Evolutionary conservation across 2,113 vertebrate species (phyloP).

Genomic region (Piaya cayana): DNA sequence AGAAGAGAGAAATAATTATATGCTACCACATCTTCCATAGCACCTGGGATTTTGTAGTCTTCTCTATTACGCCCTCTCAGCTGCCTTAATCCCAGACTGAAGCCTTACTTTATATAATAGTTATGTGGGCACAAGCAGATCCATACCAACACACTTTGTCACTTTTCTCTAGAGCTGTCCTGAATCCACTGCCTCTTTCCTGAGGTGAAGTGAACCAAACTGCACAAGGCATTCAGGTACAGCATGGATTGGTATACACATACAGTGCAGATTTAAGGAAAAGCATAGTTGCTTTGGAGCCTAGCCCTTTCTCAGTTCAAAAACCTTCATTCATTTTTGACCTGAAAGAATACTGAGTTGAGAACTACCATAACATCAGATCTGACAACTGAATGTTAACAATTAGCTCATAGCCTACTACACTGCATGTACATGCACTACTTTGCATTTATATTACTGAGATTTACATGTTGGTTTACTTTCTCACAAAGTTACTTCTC

Average conservation of each 20-base stretch:
- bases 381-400: background rate
- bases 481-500: background rate
- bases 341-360: background rate
- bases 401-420: background rate
- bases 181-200: background rate
- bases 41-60: background rate
- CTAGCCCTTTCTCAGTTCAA: background rate
- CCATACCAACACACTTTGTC: background rate
- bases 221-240: background rate
- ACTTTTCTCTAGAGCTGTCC: background rate
- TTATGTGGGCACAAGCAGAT: background rate
- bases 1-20: background rate
- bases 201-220: background rate
- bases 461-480: background rate
- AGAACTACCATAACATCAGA: background rate
- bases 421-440: background rate
- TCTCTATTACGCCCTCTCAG: background rate
- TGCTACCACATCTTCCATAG: background rate
- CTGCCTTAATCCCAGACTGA: background rate
- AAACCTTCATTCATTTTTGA: background rate
- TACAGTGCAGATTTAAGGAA: accelerated
- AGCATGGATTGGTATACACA: background rate
- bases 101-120: background rate
- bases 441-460: background rate
- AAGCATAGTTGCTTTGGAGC: background rate